These are phyloP conservation scores for Neocloeon triangulifer DNA, from an alignment of 1,140 invertebrate species.

Conservation along the genomic window DNA sequence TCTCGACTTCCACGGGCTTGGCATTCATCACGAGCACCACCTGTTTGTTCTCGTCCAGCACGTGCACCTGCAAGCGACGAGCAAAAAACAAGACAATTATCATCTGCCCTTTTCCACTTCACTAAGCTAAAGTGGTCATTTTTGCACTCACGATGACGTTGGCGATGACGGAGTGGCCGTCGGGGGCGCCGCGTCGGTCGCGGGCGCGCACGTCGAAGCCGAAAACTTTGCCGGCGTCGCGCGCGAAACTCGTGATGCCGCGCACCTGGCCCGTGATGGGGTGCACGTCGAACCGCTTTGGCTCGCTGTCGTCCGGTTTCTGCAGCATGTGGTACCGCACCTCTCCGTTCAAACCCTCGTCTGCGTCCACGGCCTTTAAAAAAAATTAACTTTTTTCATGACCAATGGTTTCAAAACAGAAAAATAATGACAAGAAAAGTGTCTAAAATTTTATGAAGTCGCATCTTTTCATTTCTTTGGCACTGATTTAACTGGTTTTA, in stretches of 20 bases:
- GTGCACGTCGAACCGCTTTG: constrained; percentile 48
- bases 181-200: constrained; percentile 46
- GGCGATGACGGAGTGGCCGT: constrained; percentile 53
- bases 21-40: constrained; percentile 51
- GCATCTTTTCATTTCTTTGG: too few species aligned
- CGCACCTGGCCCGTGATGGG: constrained; percentile 45
- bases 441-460: too few species aligned
- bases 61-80: constrained; percentile 37
- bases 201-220: constrained; percentile 76
- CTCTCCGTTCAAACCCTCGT: constrained; percentile 49
- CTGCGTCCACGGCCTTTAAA: constrained; percentile 47
- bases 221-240: constrained; percentile 47
- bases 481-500: too few species aligned
- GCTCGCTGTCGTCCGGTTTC: constrained; percentile 28
- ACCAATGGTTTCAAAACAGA: too few species aligned
- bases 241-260: constrained; percentile 34
- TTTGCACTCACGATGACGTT: constrained; percentile 62
- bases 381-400: too few species aligned
- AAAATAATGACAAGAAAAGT: too few species aligned
- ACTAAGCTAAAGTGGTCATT: background rate
- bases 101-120: too few species aligned
- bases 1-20: constrained; percentile 49
- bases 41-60: constrained; percentile 56
- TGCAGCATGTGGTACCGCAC: constrained; percentile 52
- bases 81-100: too few species aligned